Percentiles rank a stretch among this genome's conserved stretches.
Evolutionary conservation across 1,140 invertebrate genomes (phyloP).

Genomic region (Drosophila rhopaloa): DNA sequence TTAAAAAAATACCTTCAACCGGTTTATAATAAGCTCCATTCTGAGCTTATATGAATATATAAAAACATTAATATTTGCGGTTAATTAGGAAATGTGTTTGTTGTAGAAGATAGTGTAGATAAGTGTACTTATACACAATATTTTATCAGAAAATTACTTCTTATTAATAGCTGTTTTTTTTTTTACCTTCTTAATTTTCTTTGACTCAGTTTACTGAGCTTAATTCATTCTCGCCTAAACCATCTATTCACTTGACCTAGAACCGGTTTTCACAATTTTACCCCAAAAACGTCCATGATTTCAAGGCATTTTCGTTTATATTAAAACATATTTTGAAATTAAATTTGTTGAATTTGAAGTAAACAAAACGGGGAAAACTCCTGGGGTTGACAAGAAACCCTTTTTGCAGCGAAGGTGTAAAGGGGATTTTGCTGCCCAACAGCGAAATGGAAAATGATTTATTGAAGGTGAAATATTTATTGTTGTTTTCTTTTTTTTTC

Average conservation of each 20-base stretch:
- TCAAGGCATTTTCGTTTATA: background rate
- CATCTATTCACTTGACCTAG: background rate
- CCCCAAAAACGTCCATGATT: background rate
- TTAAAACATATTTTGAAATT: conserved; percentile 20
- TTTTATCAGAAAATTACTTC: too few relatives aligned
- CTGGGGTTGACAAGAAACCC: conserved; percentile 53
- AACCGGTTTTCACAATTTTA: background rate
- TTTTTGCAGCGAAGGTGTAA: conserved; percentile 38
- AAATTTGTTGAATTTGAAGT: conserved; percentile 5
- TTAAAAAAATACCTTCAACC: background rate
- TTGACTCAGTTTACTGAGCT: background rate
- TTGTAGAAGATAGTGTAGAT: too few relatives aligned
- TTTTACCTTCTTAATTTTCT: too few relatives aligned
- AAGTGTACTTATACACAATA: too few relatives aligned
- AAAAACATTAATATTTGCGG: background rate
- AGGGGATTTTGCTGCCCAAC: conserved; percentile 44
- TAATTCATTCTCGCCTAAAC: background rate
- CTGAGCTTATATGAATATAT: too few relatives aligned
- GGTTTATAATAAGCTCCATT: background rate
- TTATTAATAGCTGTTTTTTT: too few relatives aligned
- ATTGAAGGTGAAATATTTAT: conserved; percentile 84
- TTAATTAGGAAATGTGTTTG: background rate
- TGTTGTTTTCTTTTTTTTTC: conserved; percentile 66
- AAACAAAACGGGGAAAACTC: conserved; percentile 4
- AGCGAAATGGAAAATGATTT: conserved; percentile 79